These are phyloP conservation scores for Lutra lutra DNA, from an alignment of 2,797 vertebrate species.

Conservation along the genomic window DNA sequence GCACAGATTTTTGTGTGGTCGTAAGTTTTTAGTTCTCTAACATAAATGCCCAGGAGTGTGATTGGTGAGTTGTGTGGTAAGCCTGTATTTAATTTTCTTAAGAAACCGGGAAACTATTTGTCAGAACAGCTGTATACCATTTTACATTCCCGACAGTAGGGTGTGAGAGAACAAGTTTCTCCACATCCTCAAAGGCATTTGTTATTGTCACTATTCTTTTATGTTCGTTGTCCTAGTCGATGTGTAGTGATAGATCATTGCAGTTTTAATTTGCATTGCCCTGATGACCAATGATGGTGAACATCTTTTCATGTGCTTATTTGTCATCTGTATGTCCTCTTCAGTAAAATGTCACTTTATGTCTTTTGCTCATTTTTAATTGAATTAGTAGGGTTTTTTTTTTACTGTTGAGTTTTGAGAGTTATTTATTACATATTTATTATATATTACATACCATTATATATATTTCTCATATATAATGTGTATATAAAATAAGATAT, in stretches of 20 bases:
- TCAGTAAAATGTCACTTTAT: constrained; percentile 8
- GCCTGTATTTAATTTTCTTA: neutral
- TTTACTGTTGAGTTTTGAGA: neutral
- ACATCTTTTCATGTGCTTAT: neutral
- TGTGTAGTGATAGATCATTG: neutral
- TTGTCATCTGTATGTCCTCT: neutral
- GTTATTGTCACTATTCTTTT: neutral
- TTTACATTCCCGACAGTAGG: neutral
- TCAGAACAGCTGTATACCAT: neutral
- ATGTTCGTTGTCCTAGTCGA: neutral
- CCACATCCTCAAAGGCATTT: neutral
- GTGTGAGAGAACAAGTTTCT: neutral
- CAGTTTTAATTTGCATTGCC: neutral
- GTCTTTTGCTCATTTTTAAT: constrained; percentile 30
- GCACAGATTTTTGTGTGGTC: neutral
- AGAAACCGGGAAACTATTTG: constrained; percentile 9
- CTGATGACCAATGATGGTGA: neutral
- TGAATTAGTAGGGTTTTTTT: neutral
- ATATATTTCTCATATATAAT: neutral
- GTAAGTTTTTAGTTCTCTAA: constrained; percentile 5
- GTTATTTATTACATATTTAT: neutral
- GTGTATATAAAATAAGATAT: neutral
- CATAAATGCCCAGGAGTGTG: neutral
- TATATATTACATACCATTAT: neutral
- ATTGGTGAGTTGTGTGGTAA: neutral